Conservation (phyloP, 2,888 invertebrate genomes). For the Macrophya annulata region DNA sequence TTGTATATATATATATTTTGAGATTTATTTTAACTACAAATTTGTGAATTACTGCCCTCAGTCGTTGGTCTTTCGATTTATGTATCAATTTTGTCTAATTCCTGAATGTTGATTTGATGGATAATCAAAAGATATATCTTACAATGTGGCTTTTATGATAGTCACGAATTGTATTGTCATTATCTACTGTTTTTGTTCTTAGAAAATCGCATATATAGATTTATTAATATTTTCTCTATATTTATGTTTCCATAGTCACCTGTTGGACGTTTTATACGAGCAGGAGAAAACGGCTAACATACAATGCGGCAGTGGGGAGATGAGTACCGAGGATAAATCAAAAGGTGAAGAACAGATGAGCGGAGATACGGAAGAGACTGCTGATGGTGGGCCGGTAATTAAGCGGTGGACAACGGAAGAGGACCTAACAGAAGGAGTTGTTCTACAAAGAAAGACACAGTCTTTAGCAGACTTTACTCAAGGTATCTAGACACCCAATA, state of each 20-base stretch:
- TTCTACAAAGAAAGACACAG: constrained; percentile 75
- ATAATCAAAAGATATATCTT: constrained; percentile 44
- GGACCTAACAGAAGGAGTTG: constrained; percentile 74
- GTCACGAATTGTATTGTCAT: constrained; percentile 4
- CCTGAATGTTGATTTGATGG: not conserved
- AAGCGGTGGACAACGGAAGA: constrained; percentile 78
- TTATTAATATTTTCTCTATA: constrained; percentile 21
- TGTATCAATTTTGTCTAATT: not conserved
- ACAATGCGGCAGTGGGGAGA: constrained; percentile 62
- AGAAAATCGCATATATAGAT: constrained; percentile 19
- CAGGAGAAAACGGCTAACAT: constrained; percentile 81
- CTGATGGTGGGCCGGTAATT: constrained; percentile 65
- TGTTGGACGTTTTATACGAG: constrained; percentile 88
- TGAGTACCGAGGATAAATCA: constrained; percentile 61
- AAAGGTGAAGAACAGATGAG: constrained; percentile 65
- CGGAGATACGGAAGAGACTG: constrained; percentile 61
- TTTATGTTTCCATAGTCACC: constrained; percentile 77
- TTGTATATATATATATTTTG: not conserved
- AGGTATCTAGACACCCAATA: constrained; percentile 64
- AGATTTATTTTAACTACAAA: constrained; percentile 15
- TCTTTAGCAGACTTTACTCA: constrained; percentile 76
- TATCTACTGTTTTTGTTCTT: constrained; percentile 31
- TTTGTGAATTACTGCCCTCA: not conserved
- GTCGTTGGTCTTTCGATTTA: constrained; percentile 31
- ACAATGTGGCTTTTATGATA: not conserved